A percentile compares a stretch with the other conserved stretches of the same genome.
phyloP scores from a whole-genome alignment of 2,888 invertebrate genomes.

The Antheraea yamamai region DNA sequence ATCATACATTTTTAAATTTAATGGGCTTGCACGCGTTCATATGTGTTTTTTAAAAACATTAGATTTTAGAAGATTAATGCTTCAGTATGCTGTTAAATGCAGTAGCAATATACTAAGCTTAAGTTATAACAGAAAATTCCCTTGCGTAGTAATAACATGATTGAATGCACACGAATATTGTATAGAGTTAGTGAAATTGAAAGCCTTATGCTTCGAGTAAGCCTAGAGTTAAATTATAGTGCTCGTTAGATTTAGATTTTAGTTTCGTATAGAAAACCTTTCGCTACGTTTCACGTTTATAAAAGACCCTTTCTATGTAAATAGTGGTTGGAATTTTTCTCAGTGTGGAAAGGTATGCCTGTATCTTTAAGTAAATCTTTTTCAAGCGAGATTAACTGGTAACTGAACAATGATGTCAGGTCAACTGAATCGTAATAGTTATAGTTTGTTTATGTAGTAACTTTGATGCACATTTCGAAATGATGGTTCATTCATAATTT shows the following conservation, averaged over 20 bases:
- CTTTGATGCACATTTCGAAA: too few relatives aligned
- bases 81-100: neutral
- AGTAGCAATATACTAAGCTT: neutral
- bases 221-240: constrained; percentile 25
- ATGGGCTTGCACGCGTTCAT: neutral
- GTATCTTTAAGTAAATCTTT: neutral
- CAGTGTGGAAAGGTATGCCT: neutral
- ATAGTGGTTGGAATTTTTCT: neutral
- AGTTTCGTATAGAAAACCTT: neutral
- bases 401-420: neutral
- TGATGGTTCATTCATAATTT: too few relatives aligned
- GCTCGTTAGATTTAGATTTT: neutral
- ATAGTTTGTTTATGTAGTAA: too few relatives aligned
- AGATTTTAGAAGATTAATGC: neutral
- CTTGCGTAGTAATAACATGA: neutral
- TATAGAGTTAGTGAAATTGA: constrained; percentile 34
- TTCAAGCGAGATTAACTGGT: neutral
- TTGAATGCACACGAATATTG: neutral
- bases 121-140: neutral
- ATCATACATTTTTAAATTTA: neutral
- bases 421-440: too few relatives aligned
- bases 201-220: constrained; percentile 37
- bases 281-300: neutral
- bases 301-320: neutral
- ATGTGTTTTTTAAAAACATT: neutral